A percentile compares a stretch with the other conserved stretches of the same genome.
Conservation (phyloP, 2,888 invertebrate genomes). For the Altica lythri region DNA sequence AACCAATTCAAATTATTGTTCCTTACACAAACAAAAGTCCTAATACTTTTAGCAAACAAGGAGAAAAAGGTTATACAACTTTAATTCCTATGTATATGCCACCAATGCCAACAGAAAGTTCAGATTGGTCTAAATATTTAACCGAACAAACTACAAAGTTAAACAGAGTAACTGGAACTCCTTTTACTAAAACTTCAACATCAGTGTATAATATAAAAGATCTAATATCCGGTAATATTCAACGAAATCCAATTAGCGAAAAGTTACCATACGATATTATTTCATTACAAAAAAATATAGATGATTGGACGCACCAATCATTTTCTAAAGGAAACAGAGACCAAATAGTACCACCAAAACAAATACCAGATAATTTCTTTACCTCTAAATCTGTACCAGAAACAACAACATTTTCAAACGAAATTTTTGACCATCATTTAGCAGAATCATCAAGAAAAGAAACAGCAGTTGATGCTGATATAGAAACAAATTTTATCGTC, state of each 20-base stretch:
- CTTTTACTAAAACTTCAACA: slow-evolving; percentile 45
- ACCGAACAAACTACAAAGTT: slow-evolving; percentile 61
- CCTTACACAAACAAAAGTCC: slow-evolving; percentile 69
- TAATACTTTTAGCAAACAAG: background rate
- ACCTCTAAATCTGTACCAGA: slow-evolving; percentile 60
- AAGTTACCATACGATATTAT: slow-evolving; percentile 72
- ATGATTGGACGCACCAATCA: slow-evolving; percentile 82
- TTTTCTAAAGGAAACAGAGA: slow-evolving; percentile 63
- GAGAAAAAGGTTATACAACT: slow-evolving; percentile 45
- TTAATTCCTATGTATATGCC: slow-evolving; percentile 50
- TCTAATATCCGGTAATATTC: slow-evolving; percentile 51
- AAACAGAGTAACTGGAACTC: slow-evolving; percentile 50
- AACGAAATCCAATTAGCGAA: slow-evolving; percentile 43
- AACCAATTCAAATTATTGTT: slow-evolving; percentile 78
- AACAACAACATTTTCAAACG: slow-evolving; percentile 36
- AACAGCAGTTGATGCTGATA: slow-evolving; percentile 40
- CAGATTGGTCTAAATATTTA: slow-evolving; percentile 52
- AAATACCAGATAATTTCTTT: slow-evolving; percentile 78
- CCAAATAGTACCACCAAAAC: slow-evolving; percentile 65
- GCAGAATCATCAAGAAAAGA: slow-evolving; percentile 48
- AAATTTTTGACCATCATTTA: slow-evolving; percentile 43
- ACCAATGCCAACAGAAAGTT: slow-evolving; percentile 46
- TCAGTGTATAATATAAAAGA: slow-evolving; percentile 60
- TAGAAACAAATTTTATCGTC: slow-evolving; percentile 49
- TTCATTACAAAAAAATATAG: slow-evolving; percentile 79